Evolutionary conservation across 2,113 vertebrate species (phyloP), one percentile per base, ranked within the genome.

Genomic region (Tachuris rubrigastra): DNA sequence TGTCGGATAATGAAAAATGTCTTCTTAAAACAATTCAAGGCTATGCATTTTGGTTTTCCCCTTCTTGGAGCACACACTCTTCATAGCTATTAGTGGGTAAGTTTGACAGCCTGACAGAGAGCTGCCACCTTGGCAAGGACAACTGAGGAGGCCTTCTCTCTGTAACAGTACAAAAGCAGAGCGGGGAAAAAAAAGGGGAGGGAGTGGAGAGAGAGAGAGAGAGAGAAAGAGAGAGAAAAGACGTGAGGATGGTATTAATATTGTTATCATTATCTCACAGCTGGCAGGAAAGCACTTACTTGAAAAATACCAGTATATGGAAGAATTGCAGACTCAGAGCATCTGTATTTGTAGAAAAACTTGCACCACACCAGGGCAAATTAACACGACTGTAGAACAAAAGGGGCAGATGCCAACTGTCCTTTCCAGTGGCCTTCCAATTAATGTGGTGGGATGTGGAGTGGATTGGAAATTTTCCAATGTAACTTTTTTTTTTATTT

Each of bases 21-120:
- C 72, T 93, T 85, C 67, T 86, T 39, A 67, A 90, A 82, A 41
- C 50, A 89, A 68, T 23, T 86, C 90, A 93, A 93, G 59, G 83
- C 52, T 74, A 24, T 16, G 72, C 8, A 59, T 91, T 88, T 80
- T 6, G 1, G 23, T 84, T 77, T 80, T 47, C 35, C 39, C 15
- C 35, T 73, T 83, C 82, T 49, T 75, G 66, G n/a, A 90, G 60
- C 55, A 46, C 39, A 50, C 2, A 9, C n/a, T 62, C 63, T 90
- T 85, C 75, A 67, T 3, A 86, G 85, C 56, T 84, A 53, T 86
- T 86, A 88, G 92, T 14, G 89, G 75, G 33, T 71, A 71, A 63
- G 37, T 77, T 9, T 94, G 95, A 93, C 85, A 95, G 72, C 52
- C 63, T 92, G 95, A 81, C 85, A 94, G 73, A 91, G 82, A 79